Evolutionary conservation across 1,140 invertebrate species (phyloP).

Genomic region (Drosophila mauritiana): DNA sequence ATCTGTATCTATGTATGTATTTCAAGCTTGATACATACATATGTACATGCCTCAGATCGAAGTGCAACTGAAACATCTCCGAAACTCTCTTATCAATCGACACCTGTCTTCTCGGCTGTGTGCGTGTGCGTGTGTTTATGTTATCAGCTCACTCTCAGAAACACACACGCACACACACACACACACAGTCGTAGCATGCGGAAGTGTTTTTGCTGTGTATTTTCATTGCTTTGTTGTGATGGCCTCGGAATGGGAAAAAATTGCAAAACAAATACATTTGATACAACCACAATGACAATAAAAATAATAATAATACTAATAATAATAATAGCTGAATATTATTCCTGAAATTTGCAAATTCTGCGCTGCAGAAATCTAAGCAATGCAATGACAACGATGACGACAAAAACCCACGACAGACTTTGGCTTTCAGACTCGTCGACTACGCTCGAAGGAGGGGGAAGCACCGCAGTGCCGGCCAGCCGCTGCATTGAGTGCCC

Average conservation of each 20-base stretch:
- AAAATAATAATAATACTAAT: not conserved
- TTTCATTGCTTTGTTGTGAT: slow-evolving; percentile 5
- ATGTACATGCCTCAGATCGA: slow-evolving; percentile 1
- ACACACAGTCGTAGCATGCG: slow-evolving; percentile 36
- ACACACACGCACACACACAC: not conserved
- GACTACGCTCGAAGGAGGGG: not conserved
- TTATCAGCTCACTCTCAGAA: slow-evolving; percentile 28
- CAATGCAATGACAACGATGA: slow-evolving; percentile 28
- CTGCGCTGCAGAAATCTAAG: slow-evolving; percentile 45
- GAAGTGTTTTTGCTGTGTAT: slow-evolving; percentile 41
- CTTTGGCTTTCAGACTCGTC: slow-evolving; percentile 4
- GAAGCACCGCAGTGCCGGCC: slow-evolving; percentile 13
- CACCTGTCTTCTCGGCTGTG: slow-evolving; percentile 3
- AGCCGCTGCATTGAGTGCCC: slow-evolving; percentile 31
- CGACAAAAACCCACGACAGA: slow-evolving; percentile 45
- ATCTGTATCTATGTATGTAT: too few relatives aligned
- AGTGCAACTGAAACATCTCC: slow-evolving; percentile 4
- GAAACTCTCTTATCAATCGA: slow-evolving; percentile 4
- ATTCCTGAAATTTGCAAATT: slow-evolving; percentile 31
- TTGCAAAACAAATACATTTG: slow-evolving; percentile 9
- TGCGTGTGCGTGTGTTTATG: slow-evolving; percentile 15
- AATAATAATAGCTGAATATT: not conserved
- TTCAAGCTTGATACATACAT: too few relatives aligned
- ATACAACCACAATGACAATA: slow-evolving; percentile 2
- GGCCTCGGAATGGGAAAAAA: slow-evolving; percentile 48